Evolutionary conservation across 1,140 invertebrate species (phyloP).

Genomic region (Marisa cornuarietis): DNA sequence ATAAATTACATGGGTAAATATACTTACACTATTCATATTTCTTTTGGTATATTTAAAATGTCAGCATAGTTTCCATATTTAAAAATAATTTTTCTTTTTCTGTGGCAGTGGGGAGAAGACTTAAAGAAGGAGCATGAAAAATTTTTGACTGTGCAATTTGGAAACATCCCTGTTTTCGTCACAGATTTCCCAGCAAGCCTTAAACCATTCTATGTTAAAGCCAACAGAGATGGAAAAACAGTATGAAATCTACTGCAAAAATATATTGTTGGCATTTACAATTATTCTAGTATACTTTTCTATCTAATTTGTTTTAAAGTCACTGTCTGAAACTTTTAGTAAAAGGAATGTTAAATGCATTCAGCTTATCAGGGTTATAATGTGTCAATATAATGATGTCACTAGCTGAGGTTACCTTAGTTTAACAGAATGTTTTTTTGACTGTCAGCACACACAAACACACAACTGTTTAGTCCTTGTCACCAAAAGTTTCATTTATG

Average conservation of each 20-base stretch:
- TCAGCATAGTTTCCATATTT: neutral
- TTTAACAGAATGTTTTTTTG: too few relatives aligned
- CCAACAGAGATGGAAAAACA: slow-evolving; percentile 70
- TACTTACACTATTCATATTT: neutral
- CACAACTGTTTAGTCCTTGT: too few relatives aligned
- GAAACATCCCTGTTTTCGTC: slow-evolving; percentile 84
- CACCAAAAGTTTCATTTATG: too few relatives aligned
- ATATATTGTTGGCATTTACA: neutral
- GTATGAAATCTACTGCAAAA: slow-evolving; percentile 67
- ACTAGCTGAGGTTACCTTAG: too few relatives aligned
- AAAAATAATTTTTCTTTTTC: slow-evolving; percentile 6
- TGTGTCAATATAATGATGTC: too few relatives aligned
- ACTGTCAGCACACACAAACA: too few relatives aligned
- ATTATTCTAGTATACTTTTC: neutral
- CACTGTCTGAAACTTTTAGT: too few relatives aligned
- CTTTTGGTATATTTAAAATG: neutral
- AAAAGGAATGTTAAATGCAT: too few relatives aligned
- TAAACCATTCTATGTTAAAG: slow-evolving; percentile 96
- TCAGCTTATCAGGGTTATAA: too few relatives aligned
- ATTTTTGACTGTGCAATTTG: slow-evolving; percentile 80
- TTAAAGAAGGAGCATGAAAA: slow-evolving; percentile 91
- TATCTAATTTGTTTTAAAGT: neutral
- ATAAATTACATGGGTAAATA: neutral
- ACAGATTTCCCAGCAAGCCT: slow-evolving; percentile 84
- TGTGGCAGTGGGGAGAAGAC: slow-evolving; percentile 68